Percentiles rank a stretch among this genome's conserved stretches.
Conservation (phyloP, 2,113 vertebrate genomes). For the Urocolius indicus region DNA sequence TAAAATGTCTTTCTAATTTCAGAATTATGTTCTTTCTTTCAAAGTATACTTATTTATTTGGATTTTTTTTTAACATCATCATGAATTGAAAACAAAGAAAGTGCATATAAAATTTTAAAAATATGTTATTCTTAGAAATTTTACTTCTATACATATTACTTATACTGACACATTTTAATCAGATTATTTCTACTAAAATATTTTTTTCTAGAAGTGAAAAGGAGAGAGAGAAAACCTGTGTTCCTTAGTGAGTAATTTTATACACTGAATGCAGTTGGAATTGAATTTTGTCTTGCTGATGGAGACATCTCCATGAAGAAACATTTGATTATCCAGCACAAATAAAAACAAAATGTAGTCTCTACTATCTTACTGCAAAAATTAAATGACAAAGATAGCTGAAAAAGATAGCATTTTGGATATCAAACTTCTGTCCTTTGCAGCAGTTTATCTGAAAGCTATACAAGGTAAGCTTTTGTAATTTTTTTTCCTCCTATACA, state of each 20-base stretch:
- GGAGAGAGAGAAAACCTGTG: background rate
- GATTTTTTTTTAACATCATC: background rate
- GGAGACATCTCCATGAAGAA: background rate
- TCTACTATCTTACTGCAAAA: background rate
- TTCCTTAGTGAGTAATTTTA: background rate
- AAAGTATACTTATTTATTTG: background rate
- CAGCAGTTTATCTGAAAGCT: background rate
- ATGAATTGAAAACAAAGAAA: background rate
- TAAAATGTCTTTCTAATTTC: background rate
- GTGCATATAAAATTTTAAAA: background rate
- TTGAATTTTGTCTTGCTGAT: slow-evolving; percentile 11
- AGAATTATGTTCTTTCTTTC: background rate
- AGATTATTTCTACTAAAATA: background rate
- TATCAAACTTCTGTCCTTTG: background rate
- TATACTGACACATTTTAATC: background rate
- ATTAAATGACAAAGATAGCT: background rate
- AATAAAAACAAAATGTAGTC: background rate
- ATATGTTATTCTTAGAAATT: background rate
- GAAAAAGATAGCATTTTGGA: background rate
- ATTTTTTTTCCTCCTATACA: background rate
- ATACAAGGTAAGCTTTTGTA: background rate
- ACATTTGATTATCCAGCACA: slow-evolving; percentile 16
- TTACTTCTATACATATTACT: background rate
- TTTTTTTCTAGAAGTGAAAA: background rate
- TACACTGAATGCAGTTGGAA: background rate